Conservation (phyloP, 2,888 invertebrate species). For the Sericinus montela region DNA sequence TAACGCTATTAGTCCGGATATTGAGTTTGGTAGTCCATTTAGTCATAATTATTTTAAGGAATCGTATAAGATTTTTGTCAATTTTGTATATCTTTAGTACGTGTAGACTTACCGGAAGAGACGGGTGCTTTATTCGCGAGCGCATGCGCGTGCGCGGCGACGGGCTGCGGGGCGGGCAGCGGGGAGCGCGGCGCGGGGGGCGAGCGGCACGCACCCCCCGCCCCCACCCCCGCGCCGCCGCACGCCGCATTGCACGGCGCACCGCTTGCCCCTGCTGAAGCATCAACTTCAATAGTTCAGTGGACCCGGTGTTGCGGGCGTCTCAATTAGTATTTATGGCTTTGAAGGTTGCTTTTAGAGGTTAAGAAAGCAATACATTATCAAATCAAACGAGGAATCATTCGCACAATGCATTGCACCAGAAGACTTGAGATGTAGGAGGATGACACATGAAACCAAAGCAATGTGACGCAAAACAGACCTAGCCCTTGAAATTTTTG, state of each 20-base stretch:
- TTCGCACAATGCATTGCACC: too few species aligned
- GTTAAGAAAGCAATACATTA: too few species aligned
- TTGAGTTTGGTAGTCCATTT: too few species aligned
- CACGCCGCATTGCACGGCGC: not conserved
- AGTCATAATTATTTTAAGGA: too few species aligned
- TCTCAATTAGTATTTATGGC: too few species aligned
- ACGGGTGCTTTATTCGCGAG: slow-evolving; percentile 8
- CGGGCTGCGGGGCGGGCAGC: slow-evolving; percentile 8
- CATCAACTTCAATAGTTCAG: not conserved
- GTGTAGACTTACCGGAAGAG: slow-evolving; percentile 2
- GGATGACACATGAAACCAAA: not conserved
- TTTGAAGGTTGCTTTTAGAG: too few species aligned
- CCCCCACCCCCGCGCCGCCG: not conserved
- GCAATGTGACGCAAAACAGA: slow-evolving; percentile 11
- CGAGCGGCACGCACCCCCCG: slow-evolving; percentile 1
- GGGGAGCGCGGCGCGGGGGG: slow-evolving; percentile 4
- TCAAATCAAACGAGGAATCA: too few species aligned
- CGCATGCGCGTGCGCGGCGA: slow-evolving; percentile 1
- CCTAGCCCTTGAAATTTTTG: slow-evolving; percentile 52
- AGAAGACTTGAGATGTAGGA: not conserved
- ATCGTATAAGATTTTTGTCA: too few species aligned
- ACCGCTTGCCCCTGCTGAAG: slow-evolving; percentile 12
- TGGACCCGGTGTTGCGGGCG: too few species aligned
- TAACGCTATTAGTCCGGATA: too few species aligned
- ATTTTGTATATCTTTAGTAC: too few species aligned